A percentile compares a stretch with the other conserved stretches of the same genome.
phyloP scores from a whole-genome alignment of 2,797 vertebrate species.

The Rhyacichthys aspro region DNA sequence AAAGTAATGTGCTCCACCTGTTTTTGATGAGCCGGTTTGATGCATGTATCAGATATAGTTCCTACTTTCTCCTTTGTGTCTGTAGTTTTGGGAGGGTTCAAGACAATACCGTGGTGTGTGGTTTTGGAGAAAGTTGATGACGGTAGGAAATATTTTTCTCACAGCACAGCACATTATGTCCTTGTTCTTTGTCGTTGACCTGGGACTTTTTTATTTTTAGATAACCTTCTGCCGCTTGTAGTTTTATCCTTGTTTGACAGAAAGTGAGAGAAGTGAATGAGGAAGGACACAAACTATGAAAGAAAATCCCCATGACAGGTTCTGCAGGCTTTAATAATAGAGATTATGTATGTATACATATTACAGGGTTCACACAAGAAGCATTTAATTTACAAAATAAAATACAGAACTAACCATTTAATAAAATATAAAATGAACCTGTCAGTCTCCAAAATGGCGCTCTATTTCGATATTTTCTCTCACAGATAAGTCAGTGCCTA shows the following conservation, averaged over 20 bases:
- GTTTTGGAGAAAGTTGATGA: slow-evolving; percentile 3
- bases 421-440: too few species aligned
- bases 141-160: background rate
- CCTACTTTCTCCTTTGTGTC: background rate
- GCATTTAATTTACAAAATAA: too few species aligned
- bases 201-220: slow-evolving; percentile 1
- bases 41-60: background rate
- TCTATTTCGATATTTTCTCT: background rate
- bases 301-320: too few species aligned
- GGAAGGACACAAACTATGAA: background rate
- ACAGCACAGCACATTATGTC: slow-evolving; percentile 20
- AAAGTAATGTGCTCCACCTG: background rate
- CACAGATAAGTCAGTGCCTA: slow-evolving; percentile 78
- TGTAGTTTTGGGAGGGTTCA: background rate
- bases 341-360: too few species aligned
- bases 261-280: background rate
- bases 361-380: too few species aligned
- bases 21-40: background rate
- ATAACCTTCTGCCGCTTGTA: slow-evolving; percentile 7
- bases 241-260: too few species aligned
- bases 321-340: too few species aligned
- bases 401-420: too few species aligned
- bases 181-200: slow-evolving; percentile 14
- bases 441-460: too few species aligned
- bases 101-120: background rate